Percentiles rank a stretch among this genome's conserved stretches.
Evolutionary conservation across 1,140 invertebrate species (phyloP).

Genomic region (Tetragonula clypearis): DNA sequence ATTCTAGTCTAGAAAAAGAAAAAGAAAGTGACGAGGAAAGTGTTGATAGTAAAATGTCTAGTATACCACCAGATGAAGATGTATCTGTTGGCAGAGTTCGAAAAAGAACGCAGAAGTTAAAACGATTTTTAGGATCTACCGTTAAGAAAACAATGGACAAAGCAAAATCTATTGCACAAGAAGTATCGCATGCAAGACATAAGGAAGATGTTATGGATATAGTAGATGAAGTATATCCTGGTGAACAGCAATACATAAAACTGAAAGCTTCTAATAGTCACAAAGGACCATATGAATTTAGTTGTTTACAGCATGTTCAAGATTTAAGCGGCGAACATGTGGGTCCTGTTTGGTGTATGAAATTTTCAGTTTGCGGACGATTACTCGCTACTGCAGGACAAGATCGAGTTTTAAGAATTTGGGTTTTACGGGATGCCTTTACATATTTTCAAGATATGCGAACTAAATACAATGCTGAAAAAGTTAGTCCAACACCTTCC

Average conservation of each 20-base stretch:
- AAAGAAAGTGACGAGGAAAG: slow-evolving; percentile 93
- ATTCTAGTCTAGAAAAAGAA: slow-evolving; percentile 87
- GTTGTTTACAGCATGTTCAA: slow-evolving; percentile 87
- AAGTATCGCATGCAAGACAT: slow-evolving; percentile 91
- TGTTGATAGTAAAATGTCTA: slow-evolving; percentile 88
- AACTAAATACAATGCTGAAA: slow-evolving; percentile 95
- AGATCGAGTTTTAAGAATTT: slow-evolving; percentile 95
- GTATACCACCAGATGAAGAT: slow-evolving; percentile 84
- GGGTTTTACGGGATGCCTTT: slow-evolving; percentile 94
- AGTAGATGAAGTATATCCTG: slow-evolving; percentile 88
- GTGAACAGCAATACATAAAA: slow-evolving; percentile 92
- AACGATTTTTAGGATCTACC: slow-evolving; percentile 92
- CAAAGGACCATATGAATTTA: slow-evolving; percentile 98
- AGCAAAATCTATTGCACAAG: slow-evolving; percentile 94
- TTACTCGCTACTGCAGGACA: slow-evolving; percentile 97
- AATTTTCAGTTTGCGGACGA: slow-evolving; percentile 97
- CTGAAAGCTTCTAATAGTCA: slow-evolving; percentile 96
- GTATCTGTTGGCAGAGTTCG: slow-evolving; percentile 79
- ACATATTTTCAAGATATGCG: slow-evolving; percentile 97
- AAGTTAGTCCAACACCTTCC: slow-evolving; percentile 93
- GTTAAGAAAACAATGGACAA: slow-evolving; percentile 95
- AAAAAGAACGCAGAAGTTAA: slow-evolving; percentile 85
- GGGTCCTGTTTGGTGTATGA: slow-evolving; percentile 99
- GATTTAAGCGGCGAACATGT: slow-evolving; percentile 92
- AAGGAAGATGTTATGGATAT: slow-evolving; percentile 93